These are phyloP conservation scores for Psittacula derbiana DNA, from an alignment of 2,797 vertebrate genomes.

Conservation along the genomic window DNA sequence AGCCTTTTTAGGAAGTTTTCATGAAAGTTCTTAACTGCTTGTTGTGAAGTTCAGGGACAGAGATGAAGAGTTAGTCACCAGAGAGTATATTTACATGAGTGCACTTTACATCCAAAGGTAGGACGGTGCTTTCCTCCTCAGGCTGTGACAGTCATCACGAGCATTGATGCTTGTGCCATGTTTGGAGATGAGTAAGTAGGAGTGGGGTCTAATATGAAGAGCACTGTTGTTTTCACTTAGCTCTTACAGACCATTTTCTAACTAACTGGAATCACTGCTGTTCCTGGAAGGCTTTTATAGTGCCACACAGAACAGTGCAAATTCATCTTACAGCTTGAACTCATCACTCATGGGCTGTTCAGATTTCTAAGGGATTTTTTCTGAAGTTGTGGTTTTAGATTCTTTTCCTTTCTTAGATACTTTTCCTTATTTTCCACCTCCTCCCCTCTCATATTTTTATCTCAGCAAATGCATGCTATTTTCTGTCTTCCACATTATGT, in stretches of 20 bases:
- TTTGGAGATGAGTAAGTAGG: not conserved
- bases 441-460: not conserved
- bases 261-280: not conserved
- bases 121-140: not conserved
- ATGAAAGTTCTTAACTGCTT: not conserved
- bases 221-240: not conserved
- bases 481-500: not conserved
- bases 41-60: not conserved
- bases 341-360: not conserved
- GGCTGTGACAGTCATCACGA: not conserved
- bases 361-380: not conserved
- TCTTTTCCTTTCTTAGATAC: not conserved
- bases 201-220: not conserved
- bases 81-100: not conserved
- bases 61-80: not conserved
- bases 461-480: not conserved
- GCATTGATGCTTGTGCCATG: not conserved
- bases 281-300: not conserved
- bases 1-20: slow-evolving; percentile 13
- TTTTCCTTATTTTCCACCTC: not conserved
- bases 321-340: not conserved
- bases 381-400: not conserved
- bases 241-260: not conserved
- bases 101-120: not conserved
- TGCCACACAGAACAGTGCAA: not conserved